Percentiles rank a stretch among this genome's conserved stretches.
Conservation (phyloP, 2,113 vertebrate species). For the Todiramphus chloris region DNA sequence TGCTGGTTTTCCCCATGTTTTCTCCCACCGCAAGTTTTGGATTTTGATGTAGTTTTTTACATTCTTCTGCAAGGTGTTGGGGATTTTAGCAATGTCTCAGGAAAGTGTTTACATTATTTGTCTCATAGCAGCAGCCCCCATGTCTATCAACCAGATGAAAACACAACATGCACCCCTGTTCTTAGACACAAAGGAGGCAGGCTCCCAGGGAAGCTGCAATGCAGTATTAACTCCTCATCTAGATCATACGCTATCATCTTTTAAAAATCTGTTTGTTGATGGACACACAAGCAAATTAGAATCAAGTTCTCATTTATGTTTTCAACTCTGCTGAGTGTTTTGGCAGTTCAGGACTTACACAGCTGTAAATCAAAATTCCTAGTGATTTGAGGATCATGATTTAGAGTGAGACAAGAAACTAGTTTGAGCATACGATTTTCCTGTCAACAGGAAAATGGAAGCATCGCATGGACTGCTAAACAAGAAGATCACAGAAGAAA, state of each 20-base stretch:
- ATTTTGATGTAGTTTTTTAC: not conserved
- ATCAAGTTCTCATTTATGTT: not conserved
- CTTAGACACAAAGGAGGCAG: not conserved
- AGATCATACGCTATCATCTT: not conserved
- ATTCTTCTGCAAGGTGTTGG: not conserved
- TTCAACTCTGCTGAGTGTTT: not conserved
- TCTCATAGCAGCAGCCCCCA: not conserved
- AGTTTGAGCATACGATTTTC: not conserved
- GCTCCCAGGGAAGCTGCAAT: not conserved
- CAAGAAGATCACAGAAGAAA: not conserved
- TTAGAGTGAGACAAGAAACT: not conserved
- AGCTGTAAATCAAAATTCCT: not conserved
- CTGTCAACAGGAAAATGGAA: not conserved
- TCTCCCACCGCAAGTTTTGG: not conserved
- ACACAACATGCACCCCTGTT: rapidly evolving
- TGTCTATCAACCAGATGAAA: not conserved
- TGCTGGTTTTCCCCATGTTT: not conserved
- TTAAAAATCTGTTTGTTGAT: not conserved
- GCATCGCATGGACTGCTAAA: not conserved
- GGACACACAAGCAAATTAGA: not conserved
- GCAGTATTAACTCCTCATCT: not conserved
- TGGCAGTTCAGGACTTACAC: not conserved
- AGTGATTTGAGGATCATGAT: not conserved
- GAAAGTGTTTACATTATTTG: not conserved
- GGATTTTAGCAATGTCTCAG: not conserved